Base-by-base conservation (phyloP, 2,888 invertebrate genomes). In the Plebejus argus region DNA sequence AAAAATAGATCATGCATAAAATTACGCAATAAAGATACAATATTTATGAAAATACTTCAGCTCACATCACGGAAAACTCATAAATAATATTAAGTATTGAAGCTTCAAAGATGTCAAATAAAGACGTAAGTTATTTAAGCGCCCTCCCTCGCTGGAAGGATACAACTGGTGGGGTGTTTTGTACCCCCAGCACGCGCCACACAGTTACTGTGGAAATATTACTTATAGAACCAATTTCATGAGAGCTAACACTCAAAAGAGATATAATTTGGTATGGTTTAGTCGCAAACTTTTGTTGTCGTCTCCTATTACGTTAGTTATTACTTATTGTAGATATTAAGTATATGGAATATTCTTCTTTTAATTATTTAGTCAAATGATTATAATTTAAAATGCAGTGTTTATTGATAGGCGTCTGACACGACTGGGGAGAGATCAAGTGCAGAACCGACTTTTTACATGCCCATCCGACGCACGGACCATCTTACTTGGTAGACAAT, bases 61-160 rank as follows among this genome's bases (percentile, higher is more conserved):
- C 10, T 4, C 12, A 18, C 18, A 23, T 61, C 61, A 23, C 23
- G 23, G 4, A 61, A 12, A 61, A 12, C 61, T 61, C 61, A 23
- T 61, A 61, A 61, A 61, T 61, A 61, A 61, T 61, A 61, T 61
- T 61, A 23, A 23, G 10, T 20, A 20, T 58, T 20, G 58, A 58
- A 58, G 23, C 61, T 61, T 12, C 23, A 20, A 61, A 61, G 61
- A 61, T 61, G 23, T 23, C 61, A 61, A 23, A 20, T 23, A 61
- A 23, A 61, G 58, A 58, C 58, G 20, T 61, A 61, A 23, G 23
- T 61, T 61, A 61, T 23, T 61, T 61, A 61, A 61, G 20, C 20
- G 58, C 8, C 56, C 56, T 18, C 58, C 8, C 58, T 23, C 12
- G 61, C 61, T 61, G 23, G 3, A 12, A 1, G 61, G 1, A 12